Evolutionary conservation across 2,888 invertebrate genomes (phyloP).

Genomic region (Pomacea canaliculata): DNA sequence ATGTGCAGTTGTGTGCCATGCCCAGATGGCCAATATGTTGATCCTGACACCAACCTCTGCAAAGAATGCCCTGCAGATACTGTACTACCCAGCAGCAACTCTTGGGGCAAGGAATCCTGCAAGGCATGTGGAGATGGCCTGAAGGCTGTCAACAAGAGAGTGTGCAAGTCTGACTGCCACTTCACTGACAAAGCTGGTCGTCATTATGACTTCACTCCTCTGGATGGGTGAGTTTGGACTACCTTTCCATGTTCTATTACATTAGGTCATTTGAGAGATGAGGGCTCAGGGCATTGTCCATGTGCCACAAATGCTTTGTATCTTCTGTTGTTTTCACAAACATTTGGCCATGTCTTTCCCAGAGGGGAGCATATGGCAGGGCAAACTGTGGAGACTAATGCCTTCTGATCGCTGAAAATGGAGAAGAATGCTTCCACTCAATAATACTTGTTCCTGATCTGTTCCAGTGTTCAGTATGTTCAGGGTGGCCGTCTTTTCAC

Average conservation of each 20-base stretch:
- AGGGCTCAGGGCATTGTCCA: not conserved
- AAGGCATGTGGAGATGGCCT: slow-evolving; percentile 72
- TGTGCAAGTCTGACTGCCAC: slow-evolving; percentile 71
- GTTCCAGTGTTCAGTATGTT: slow-evolving; percentile 50
- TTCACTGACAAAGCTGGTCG: slow-evolving; percentile 51
- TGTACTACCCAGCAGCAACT: slow-evolving; percentile 50
- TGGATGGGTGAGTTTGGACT: slow-evolving; percentile 63
- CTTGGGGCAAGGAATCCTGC: slow-evolving; percentile 69
- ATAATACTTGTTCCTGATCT: not conserved
- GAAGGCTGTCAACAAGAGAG: slow-evolving; percentile 65
- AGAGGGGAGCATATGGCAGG: no score
- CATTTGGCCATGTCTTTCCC: no score
- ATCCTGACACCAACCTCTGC: slow-evolving; percentile 69
- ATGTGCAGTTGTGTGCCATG: slow-evolving; percentile 72
- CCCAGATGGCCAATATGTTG: slow-evolving; percentile 72
- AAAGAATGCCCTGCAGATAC: slow-evolving; percentile 70
- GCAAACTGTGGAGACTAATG: no score
- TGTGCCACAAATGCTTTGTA: not conserved
- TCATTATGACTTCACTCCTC: slow-evolving; percentile 60
- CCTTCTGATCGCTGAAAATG: no score
- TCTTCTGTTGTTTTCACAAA: not conserved
- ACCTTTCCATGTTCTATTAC: not conserved
- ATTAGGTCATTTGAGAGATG: no score
- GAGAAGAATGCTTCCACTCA: no score
- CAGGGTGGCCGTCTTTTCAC: slow-evolving; percentile 64